Conservation (phyloP, 2,113 vertebrate species). For the Peromyscus leucopus region DNA sequence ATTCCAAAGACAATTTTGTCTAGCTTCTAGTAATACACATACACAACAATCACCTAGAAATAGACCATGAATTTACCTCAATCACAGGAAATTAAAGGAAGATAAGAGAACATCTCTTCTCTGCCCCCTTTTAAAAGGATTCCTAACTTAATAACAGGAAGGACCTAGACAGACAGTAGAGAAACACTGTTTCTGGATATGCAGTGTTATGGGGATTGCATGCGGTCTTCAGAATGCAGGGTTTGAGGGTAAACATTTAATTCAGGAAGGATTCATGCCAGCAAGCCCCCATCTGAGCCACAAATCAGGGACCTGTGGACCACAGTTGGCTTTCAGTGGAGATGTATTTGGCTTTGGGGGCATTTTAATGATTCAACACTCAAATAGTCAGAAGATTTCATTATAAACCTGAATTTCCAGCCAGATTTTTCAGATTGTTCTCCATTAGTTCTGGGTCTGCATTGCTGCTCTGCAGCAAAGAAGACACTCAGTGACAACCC, state of each 20-base stretch:
- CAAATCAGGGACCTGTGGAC: neutral
- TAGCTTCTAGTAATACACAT: neutral
- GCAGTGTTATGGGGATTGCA: neutral
- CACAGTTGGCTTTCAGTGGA: neutral
- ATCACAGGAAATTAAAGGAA: neutral
- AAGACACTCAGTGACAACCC: neutral
- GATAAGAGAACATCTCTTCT: neutral
- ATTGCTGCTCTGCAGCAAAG: neutral
- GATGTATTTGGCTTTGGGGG: conserved; percentile 13
- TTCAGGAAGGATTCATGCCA: neutral
- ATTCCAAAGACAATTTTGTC: neutral
- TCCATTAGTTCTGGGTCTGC: neutral
- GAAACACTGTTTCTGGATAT: neutral
- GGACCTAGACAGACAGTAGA: neutral
- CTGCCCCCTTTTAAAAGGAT: neutral
- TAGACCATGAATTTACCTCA: neutral
- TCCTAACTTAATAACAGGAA: neutral
- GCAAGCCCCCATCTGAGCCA: neutral
- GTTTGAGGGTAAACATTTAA: conserved; percentile 24
- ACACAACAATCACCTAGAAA: neutral
- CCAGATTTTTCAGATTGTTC: neutral
- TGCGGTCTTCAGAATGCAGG: neutral
- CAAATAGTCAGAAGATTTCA: conserved; percentile 27
- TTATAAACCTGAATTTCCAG: conserved; percentile 17
- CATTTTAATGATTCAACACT: conserved; percentile 30